Percentiles rank a stretch among this genome's conserved stretches.
These are phyloP conservation scores for zebrafish (Danio rerio) DNA, from an alignment of 2,113 vertebrate species.

Conservation along the genomic window GRCz12tu NC_133184.1:28955001-28955500, in stretches of 20 bases:
- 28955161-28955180: too few relatives aligned
- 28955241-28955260: conserved; percentile 30
- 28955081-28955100: too few relatives aligned
- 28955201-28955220: conserved; percentile 6
- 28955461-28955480: conserved; percentile 68
- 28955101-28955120: too few relatives aligned
- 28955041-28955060: too few relatives aligned
- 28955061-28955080: too few relatives aligned
- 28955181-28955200: background rate
- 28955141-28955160: too few relatives aligned
- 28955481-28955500: conserved; percentile 57
- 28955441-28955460: conserved; percentile 69
- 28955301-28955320: conserved; percentile 44
- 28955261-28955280: conserved; percentile 34
- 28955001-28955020: too few relatives aligned
- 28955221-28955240: conserved; percentile 12
- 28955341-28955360: conserved; percentile 72
- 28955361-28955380: conserved; percentile 69
- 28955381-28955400: conserved; percentile 64
- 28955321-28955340: conserved; percentile 60
- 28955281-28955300: conserved; percentile 42
- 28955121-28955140: too few relatives aligned
- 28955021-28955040: too few relatives aligned
- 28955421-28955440: conserved; percentile 67
- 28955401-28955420: conserved; percentile 68